These are phyloP conservation scores for Dioctria linearis DNA, from an alignment of 2,888 invertebrate genomes.

Conservation along the genomic window DNA sequence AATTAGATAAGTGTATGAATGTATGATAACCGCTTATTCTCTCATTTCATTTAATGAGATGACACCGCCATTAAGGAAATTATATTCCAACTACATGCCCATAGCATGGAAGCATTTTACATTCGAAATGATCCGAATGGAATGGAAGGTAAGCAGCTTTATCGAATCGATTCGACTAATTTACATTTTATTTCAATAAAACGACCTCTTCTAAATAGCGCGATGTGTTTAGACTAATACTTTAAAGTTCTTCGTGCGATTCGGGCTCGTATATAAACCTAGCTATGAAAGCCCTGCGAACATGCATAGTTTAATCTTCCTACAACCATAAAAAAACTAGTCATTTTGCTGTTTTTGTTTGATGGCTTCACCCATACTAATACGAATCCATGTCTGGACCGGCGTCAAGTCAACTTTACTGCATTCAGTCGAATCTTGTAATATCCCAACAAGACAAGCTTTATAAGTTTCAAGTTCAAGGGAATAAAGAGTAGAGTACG, in stretches of 20 bases:
- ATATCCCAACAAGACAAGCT: too few relatives aligned
- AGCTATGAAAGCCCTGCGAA: background rate
- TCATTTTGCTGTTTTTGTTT: background rate
- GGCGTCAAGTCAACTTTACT: background rate
- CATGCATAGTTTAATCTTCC: background rate
- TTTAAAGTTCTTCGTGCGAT: too few relatives aligned
- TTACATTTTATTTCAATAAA: conserved; percentile 53
- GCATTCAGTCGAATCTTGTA: background rate
- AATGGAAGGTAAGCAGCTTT: background rate
- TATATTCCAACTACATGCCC: too few relatives aligned
- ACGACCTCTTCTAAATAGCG: background rate
- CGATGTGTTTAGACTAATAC: background rate
- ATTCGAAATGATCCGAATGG: too few relatives aligned
- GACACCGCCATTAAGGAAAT: too few relatives aligned
- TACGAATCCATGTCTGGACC: background rate
- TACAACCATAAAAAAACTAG: background rate
- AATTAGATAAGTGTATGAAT: too few relatives aligned
- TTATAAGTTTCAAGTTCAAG: too few relatives aligned
- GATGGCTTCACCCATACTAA: background rate
- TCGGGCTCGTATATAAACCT: background rate
- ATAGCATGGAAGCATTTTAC: too few relatives aligned
- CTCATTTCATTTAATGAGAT: too few relatives aligned
- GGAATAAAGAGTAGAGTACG: too few relatives aligned
- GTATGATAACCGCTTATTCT: too few relatives aligned
- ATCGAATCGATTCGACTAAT: conserved; percentile 47